A percentile compares a stretch with the other conserved stretches of the same genome.
phyloP scores from a whole-genome alignment of 64 coral and sea anemone genomes.

The Montipora cactus region DNA sequence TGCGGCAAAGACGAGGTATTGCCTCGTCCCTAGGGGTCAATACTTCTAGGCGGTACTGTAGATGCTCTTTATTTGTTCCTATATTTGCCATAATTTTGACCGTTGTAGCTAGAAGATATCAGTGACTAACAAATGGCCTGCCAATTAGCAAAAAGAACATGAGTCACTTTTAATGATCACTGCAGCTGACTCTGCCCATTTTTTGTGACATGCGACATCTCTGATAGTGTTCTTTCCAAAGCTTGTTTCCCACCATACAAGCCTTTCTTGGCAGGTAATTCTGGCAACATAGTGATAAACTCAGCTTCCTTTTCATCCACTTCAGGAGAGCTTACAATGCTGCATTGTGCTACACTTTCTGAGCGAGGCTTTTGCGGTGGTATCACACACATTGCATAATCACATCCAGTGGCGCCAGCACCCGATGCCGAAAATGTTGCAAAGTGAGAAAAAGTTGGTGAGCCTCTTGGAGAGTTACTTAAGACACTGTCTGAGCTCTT shows the following conservation, averaged over 20 bases:
- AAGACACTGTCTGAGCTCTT: conserved; percentile 77
- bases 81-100: too few species aligned
- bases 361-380: conserved; percentile 29
- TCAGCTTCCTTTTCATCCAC: conserved; percentile 16
- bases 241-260: neutral
- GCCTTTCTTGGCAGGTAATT: conserved; percentile 20
- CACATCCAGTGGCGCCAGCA: neutral
- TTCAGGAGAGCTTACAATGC: conserved; percentile 28
- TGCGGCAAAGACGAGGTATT: too few species aligned
- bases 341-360: conserved; percentile 52
- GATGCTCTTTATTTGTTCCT: too few species aligned
- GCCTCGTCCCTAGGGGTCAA: too few species aligned
- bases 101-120: too few species aligned
- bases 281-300: neutral
- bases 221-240: conserved; percentile 33
- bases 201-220: conserved; percentile 7
- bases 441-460: conserved; percentile 35
- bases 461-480: conserved; percentile 17
- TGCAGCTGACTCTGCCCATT: neutral
- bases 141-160: too few species aligned
- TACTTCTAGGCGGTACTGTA: too few species aligned
- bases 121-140: too few species aligned
- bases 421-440: conserved; percentile 22
- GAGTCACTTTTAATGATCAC: neutral
- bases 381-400: conserved; percentile 31